These are phyloP conservation scores for Parapsyche elsis DNA, from an alignment of 1,140 invertebrate species.

Conservation along the genomic window DNA sequence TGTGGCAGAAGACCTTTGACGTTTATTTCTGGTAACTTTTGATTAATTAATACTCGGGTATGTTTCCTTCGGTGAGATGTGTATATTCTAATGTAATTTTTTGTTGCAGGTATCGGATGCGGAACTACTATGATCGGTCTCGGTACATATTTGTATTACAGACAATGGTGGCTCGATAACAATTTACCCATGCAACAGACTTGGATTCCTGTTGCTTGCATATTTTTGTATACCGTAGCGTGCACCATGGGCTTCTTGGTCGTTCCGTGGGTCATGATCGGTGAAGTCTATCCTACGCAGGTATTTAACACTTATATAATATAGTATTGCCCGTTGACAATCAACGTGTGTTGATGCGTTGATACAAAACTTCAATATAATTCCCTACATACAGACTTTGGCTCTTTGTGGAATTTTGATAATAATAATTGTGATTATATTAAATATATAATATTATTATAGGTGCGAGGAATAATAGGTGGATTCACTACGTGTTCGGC, in stretches of 20 bases:
- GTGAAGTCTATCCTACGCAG: slow-evolving; percentile 75
- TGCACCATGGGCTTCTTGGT: slow-evolving; percentile 77
- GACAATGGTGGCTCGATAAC: slow-evolving; percentile 63
- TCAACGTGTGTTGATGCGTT: no score
- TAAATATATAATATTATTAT: slow-evolving; percentile 55
- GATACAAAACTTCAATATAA: no score
- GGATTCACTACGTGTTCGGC: slow-evolving; percentile 75
- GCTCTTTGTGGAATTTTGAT: no score
- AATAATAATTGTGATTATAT: slow-evolving; percentile 7
- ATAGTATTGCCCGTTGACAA: no score
- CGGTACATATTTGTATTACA: slow-evolving; percentile 71
- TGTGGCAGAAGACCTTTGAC: slow-evolving; percentile 76
- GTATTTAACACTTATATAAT: slow-evolving; percentile 53
- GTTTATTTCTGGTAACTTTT: slow-evolving; percentile 70
- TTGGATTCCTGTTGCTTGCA: slow-evolving; percentile 73
- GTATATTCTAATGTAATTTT: neutral
- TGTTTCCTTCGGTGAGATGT: neutral
- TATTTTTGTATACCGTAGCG: slow-evolving; percentile 72
- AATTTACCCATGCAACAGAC: slow-evolving; percentile 62
- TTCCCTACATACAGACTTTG: no score
- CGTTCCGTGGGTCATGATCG: slow-evolving; percentile 81
- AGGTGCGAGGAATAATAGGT: slow-evolving; percentile 75
- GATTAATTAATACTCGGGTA: neutral
- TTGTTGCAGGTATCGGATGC: slow-evolving; percentile 70
- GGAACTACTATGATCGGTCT: slow-evolving; percentile 73